phyloP scores from a whole-genome alignment of 2,113 vertebrate species.

The Rallus limicola region DNA sequence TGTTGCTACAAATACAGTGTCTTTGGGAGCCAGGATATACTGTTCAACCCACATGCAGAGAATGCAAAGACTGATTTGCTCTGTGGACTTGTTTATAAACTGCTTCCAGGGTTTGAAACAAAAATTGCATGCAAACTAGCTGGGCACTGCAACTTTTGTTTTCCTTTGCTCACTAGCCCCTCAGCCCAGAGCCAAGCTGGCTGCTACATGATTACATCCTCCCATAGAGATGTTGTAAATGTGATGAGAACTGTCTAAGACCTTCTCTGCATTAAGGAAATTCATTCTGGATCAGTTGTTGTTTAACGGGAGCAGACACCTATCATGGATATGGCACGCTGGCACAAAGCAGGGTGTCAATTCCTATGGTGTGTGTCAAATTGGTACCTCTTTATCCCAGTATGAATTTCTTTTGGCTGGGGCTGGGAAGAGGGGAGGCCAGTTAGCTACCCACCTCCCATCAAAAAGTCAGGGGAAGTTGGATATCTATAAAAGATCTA shows the following conservation, averaged over 20 bases:
- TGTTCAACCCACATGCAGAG: neutral
- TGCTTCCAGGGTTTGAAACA: neutral
- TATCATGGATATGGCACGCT: neutral
- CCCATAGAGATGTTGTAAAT: neutral
- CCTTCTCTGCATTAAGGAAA: neutral
- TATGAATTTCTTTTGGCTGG: neutral
- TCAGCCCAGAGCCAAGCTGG: neutral
- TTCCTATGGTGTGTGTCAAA: neutral
- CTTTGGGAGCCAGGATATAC: neutral
- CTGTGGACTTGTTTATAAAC: neutral
- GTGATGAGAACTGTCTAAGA: neutral
- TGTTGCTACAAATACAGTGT: neutral
- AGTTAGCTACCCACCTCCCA: neutral
- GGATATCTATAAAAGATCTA: neutral
- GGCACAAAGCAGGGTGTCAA: neutral
- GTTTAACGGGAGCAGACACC: neutral
- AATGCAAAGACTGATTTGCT: neutral
- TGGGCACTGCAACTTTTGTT: neutral
- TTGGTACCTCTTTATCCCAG: neutral
- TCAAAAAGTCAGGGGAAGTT: neutral
- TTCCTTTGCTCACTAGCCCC: neutral
- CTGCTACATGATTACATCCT: neutral
- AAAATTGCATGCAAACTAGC: neutral
- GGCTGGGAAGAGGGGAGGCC: neutral
- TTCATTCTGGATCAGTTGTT: neutral